Evolutionary conservation across 1,140 invertebrate species (phyloP), one percentile per base, ranked within the genome.

Genomic region (Drosophila jambulina): DNA sequence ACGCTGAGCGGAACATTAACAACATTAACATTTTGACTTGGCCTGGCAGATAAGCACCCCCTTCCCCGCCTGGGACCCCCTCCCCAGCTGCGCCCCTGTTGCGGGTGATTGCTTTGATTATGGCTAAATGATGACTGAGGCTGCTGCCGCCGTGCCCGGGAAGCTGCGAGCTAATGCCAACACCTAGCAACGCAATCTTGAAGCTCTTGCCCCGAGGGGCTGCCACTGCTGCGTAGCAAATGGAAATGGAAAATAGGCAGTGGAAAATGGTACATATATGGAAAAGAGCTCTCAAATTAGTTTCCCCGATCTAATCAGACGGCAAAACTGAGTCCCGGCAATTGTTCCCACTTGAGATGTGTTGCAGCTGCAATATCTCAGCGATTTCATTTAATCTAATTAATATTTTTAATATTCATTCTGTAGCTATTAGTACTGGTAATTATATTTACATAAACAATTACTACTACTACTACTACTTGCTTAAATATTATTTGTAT

Each of bases 221-320:
- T 27, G 25, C 48, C 23, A 36, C 63, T 57, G 68, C 56, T 69
- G 69, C 67, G 67, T 72, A 72, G 58, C 69, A 51, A 72, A 72
- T 72, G 68, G 68, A 49, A 68, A 71, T 58, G 57, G 53, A 38
- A 71, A 72, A 51, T 58, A 36, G 21, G 29, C 21, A 7, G 9
- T 38, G 53, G 67, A 36, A 71, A 69, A 72, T 51, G 40, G 67
- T 36, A 60, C 32, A 43, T 70, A 60, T 38, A 43, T 70, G 69
- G 27, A 19, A 56, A 3, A 15, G 5, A 9, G 51, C 80, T 75
- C 74, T 63, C 75, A 63, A 88, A 81, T 84, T 81, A 80, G 85
- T 90, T 84, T 90, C 85, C 84, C 84, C 80, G 81, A 90, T 90
- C 61, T 82, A 91, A 90, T 90, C 85, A 85, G 82, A 49, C 51